These are phyloP conservation scores for Malacoraja senta DNA, from an alignment of 2,797 vertebrate species.

Conservation along the genomic window DNA sequence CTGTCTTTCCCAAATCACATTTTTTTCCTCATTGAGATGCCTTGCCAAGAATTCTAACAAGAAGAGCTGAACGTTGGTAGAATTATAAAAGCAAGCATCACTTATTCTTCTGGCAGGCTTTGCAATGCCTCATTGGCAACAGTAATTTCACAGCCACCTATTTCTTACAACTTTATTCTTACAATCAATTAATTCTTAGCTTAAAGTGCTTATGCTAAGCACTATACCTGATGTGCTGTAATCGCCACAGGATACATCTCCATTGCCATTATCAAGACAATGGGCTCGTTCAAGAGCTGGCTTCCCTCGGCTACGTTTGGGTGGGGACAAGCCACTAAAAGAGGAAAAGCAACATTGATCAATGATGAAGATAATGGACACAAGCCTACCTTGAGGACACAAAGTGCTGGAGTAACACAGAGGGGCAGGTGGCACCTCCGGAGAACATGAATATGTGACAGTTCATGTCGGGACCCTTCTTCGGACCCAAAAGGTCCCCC, in stretches of 20 bases:
- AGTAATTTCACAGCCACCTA: background rate
- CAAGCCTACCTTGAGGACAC: background rate
- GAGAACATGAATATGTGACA: no score
- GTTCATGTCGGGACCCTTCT: no score
- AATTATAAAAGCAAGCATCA: background rate
- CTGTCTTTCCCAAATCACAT: background rate
- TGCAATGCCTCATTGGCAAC: background rate
- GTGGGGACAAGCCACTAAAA: constrained; percentile 64
- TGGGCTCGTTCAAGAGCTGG: constrained; percentile 80
- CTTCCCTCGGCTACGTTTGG: constrained; percentile 85
- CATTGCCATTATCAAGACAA: constrained; percentile 78
- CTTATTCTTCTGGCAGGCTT: background rate
- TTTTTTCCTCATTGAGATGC: background rate
- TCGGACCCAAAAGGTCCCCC: no score
- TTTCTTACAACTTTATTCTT: background rate
- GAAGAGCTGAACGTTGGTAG: background rate
- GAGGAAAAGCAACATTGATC: background rate
- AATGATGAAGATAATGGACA: background rate
- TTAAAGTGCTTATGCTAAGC: background rate
- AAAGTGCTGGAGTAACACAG: no score
- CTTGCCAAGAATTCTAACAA: background rate
- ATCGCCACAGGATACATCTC: constrained; percentile 61
- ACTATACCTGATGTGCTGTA: constrained; percentile 64
- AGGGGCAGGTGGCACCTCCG: no score
- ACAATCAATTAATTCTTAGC: background rate